Base-by-base conservation (phyloP, 1,140 invertebrate species). In the Polypedilum pembai region DNA sequence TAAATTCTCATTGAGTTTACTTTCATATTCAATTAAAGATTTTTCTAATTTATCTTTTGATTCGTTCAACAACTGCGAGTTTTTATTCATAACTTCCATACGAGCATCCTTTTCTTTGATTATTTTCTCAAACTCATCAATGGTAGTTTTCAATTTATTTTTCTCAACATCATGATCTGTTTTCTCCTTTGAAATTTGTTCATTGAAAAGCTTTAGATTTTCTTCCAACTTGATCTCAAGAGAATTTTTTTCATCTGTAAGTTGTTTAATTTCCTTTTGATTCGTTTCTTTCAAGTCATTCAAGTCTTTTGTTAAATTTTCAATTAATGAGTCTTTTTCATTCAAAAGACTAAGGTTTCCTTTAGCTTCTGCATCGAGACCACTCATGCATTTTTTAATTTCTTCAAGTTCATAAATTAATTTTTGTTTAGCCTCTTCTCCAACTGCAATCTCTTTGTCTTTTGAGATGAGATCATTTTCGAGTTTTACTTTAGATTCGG, bases 361-460 rank as follows among this genome's bases (percentile, higher is more conserved):
- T 56, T 56, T 3, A 15, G 45, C 45, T 15, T 56, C 45, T n/a
- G 45, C 12, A 56, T n/a, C n/a, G 3, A 56, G n/a, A 15, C 45
- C 45, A 15, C 12, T 56, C 45, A 56, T n/a, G 3, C n/a, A n/a
- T 4, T 56, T 56, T n/a, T 56, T 56, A 3, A 56, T 15, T 56
- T 56, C 45, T n/a, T 56, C 45, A 4, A 56, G 10, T 15, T 56
- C 45, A 4, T 56, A 1, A n/a, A n/a, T 56, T 3, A 56, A 56
- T 56, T 56, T 56, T 12, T 56, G 45, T 4, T n/a, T 56, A n/a
- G 3, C 1, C n/a, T 8, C 45, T 12, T 12, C 81, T 15, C 83
- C 77, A 76, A 81, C 82, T 40, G 82, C 81, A 63, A 83, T 82
- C 75, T 84, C 83, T 75, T 84, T 83, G 76, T 83, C 82, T 76